Conservation (phyloP, 2,797 vertebrate genomes). For the Steatocranus sp. region DNA sequence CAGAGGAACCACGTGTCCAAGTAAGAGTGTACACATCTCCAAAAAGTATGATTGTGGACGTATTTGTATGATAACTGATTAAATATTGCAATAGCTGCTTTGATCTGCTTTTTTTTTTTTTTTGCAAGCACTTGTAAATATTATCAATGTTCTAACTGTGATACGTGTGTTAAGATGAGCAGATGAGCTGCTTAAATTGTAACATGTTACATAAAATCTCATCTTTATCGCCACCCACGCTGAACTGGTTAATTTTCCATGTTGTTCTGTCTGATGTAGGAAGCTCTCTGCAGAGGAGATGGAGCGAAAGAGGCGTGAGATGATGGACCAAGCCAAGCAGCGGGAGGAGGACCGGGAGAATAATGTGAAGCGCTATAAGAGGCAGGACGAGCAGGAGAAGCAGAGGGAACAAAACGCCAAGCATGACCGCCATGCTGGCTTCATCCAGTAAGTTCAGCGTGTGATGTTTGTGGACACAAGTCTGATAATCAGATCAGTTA, state of each 20-base stretch:
- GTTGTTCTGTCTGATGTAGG: constrained; percentile 52
- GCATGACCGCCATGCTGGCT: constrained; percentile 75
- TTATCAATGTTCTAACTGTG: background rate
- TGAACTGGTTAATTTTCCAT: background rate
- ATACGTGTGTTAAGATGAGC: background rate
- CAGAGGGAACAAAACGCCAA: constrained; percentile 68
- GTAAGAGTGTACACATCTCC: constrained; percentile 51
- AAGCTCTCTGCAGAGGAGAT: constrained; percentile 85
- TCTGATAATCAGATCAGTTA: background rate
- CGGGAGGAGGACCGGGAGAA: constrained; percentile 84
- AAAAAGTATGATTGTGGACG: background rate
- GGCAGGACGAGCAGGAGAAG: constrained; percentile 82
- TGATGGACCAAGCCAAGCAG: constrained; percentile 89
- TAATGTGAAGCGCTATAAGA: constrained; percentile 82
- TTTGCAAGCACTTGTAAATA: background rate
- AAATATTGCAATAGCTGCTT: background rate
- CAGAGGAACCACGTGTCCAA: constrained; percentile 74
- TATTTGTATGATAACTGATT: background rate
- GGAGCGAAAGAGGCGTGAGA: constrained; percentile 82
- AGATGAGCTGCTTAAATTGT: background rate
- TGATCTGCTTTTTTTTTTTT: background rate
- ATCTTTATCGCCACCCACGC: background rate
- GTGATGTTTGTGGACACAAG: background rate
- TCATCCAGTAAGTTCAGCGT: constrained; percentile 85
- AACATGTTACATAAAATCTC: background rate